phyloP scores from a whole-genome alignment of 2,797 vertebrate species.

The Melanotaenia boesemani region DNA sequence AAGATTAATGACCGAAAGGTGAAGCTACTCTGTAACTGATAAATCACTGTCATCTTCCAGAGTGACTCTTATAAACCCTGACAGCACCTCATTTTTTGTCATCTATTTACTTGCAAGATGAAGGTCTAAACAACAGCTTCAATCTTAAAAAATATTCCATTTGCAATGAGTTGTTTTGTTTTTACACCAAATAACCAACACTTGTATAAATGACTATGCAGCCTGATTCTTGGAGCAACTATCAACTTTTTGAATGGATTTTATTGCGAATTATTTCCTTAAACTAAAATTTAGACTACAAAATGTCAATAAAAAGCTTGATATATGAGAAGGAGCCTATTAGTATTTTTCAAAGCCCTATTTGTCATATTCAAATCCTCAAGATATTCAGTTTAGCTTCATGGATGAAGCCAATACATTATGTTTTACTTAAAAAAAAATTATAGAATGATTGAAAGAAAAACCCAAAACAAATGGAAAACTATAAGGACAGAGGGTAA shows the following conservation, averaged over 20 bases:
- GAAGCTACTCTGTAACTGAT: constrained; percentile 36
- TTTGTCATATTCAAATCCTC: neutral
- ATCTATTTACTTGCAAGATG: constrained; percentile 24
- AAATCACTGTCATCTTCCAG: constrained; percentile 44
- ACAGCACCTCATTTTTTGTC: constrained; percentile 42
- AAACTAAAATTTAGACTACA: neutral
- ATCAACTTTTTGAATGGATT: neutral
- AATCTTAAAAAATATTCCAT: neutral
- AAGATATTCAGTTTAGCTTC: neutral
- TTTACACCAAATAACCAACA: neutral
- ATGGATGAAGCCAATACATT: neutral
- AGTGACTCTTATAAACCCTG: constrained; percentile 37
- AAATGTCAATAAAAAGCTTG: neutral
- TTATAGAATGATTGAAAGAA: neutral
- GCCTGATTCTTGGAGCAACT: neutral
- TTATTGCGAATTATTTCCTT: neutral
- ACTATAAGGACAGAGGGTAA: too few species aligned
- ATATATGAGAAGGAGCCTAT: neutral
- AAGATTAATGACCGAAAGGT: constrained; percentile 19
- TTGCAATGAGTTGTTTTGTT: neutral
- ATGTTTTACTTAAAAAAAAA: neutral
- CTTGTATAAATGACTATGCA: neutral
- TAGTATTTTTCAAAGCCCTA: neutral
- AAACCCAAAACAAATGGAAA: too few species aligned
- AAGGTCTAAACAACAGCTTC: neutral